Evolutionary conservation across 1,140 invertebrate species (phyloP), one percentile per base, ranked within the genome.

Genomic region (Drosophila sp.): DNA sequence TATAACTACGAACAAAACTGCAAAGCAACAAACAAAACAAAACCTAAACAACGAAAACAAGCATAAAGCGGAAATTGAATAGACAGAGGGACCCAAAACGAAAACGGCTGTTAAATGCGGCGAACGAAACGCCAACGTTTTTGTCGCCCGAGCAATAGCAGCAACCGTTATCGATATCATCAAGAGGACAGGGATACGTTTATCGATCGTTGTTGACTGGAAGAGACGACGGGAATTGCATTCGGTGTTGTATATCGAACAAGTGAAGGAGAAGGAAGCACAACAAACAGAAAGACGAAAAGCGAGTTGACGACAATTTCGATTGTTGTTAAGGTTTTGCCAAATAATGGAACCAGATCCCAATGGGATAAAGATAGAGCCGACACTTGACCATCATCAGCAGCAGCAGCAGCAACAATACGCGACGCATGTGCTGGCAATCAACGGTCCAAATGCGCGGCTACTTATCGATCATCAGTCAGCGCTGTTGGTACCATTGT

Each of bases 281-380:
- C 18, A 18, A n/a, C 2, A 50, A 38, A 38, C n/a, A 58, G 14
- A 25, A 38, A 16, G 36, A 25, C 13, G n/a, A 41, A 40, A 25
- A 58, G 59, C 50, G 29, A 41, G 36, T 72, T 72, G 75, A 86
- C 81, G 81, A 86, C 81, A 87, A 87, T 79, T 87, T 84, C 78
- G 84, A 80, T 87, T 87, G 82, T 87, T 87, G 82, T 87, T 87
- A 66, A 69, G 84, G 77, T 70, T 84, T 83, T 74, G 65, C 72
- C 71, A 77, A 91, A 91, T 90, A 91, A 91, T 91, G 90, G 90
- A 91, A 91, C 87, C 90, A 90, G 84, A 91, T 91, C 90, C 90
- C 86, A 91, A 91, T 91, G 90, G 90, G 90, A 91, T 91, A 86
- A 91, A 91, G 86, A 89, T 91, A 81, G 90, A 91, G 78, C 90